A percentile compares a stretch with the other conserved stretches of the same genome.
Evolutionary conservation across 1,140 invertebrate species (phyloP).

Genomic region (Caenorhabditis remanei): DNA sequence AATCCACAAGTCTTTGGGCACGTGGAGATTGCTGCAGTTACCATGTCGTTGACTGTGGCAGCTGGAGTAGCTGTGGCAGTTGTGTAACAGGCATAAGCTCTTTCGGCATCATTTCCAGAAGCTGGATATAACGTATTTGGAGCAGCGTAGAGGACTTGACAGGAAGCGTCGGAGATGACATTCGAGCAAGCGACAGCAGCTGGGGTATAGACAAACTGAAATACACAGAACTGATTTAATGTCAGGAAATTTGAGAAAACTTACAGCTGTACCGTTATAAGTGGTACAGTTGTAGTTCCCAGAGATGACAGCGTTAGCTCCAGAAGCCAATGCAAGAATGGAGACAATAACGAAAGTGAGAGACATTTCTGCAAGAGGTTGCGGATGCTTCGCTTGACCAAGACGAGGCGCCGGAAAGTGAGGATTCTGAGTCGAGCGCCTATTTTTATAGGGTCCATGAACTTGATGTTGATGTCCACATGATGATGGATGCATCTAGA

Average conservation of each 20-base stretch:
- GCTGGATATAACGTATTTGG: conserved; percentile 20
- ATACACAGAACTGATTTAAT: no score
- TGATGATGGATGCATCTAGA: no score
- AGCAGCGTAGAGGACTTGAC: conserved; percentile 27
- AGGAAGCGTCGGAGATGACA: conserved; percentile 19
- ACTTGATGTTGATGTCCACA: neutral
- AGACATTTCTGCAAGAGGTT: neutral
- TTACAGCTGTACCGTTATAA: conserved; percentile 18
- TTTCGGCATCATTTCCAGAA: conserved; percentile 37
- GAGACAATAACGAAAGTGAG: conserved; percentile 1
- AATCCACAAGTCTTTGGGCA: conserved; percentile 56
- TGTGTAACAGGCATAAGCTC: conserved; percentile 39
- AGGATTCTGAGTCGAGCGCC: neutral
- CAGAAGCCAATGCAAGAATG: conserved; percentile 15
- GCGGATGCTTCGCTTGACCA: conserved; percentile 38
- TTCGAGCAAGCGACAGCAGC: conserved; percentile 32
- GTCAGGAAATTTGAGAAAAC: no score
- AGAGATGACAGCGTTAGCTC: neutral
- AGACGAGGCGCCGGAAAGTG: conserved; percentile 51
- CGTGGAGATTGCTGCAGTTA: neutral
- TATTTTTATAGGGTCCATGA: neutral
- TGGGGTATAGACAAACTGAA: conserved; percentile 41
- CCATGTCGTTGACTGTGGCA: conserved; percentile 1
- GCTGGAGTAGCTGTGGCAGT: conserved; percentile 8
- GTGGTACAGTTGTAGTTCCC: conserved; percentile 38